phyloP scores from a whole-genome alignment of 2,797 vertebrate genomes.

The Eleutherodactylus coqui region DNA sequence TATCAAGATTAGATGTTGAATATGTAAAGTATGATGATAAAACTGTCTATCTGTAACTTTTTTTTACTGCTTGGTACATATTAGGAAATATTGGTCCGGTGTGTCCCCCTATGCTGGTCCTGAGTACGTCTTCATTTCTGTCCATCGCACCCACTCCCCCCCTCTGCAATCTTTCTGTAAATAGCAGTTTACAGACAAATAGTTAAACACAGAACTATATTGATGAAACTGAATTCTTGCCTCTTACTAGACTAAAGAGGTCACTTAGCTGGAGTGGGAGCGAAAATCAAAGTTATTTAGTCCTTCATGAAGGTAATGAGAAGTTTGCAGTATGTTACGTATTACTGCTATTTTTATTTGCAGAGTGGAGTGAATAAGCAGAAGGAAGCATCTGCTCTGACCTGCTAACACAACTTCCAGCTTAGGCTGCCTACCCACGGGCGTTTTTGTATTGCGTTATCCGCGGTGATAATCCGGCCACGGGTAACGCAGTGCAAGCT shows the following conservation, averaged over 20 bases:
- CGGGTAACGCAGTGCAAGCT: no score
- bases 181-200: not conserved
- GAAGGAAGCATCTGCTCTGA: not conserved
- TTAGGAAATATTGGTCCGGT: not conserved
- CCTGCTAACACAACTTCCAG: not conserved
- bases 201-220: not conserved
- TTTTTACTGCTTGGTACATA: not conserved
- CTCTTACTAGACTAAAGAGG: not conserved
- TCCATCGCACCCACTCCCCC: not conserved
- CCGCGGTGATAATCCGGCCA: no score
- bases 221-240: not conserved
- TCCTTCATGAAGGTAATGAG: not conserved
- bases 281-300: not conserved
- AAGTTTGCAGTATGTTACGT: not conserved
- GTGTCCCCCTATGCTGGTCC: not conserved
- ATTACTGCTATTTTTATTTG: slow-evolving; percentile 11
- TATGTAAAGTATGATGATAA: not conserved
- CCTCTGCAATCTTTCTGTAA: not conserved
- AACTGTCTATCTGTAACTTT: not conserved
- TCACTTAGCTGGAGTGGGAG: not conserved
- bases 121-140: not conserved
- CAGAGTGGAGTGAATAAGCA: slow-evolving; percentile 11
- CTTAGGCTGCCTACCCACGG: no score
- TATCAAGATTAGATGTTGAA: not conserved
- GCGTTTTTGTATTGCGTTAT: no score